Evolutionary conservation across 2,113 vertebrate species (phyloP), one percentile per base, ranked within the genome.

Genomic region (Ammodramus savannarum): DNA sequence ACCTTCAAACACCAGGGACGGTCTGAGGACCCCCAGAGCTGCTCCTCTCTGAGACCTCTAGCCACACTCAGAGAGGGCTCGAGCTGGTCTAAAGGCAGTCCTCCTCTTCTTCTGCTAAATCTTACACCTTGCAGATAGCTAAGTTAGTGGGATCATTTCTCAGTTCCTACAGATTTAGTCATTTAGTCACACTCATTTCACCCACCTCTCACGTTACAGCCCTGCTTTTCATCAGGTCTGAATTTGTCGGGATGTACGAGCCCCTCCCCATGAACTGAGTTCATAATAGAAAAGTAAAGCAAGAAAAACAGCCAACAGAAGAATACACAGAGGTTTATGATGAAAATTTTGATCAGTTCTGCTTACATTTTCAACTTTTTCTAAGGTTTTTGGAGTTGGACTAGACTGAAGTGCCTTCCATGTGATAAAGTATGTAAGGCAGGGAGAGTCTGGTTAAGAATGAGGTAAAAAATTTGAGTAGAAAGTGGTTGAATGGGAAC

Each of bases 1-100:
- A 49, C 19, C 54, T 41, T 32, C 38, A 31, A 89, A 84, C 36
- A 41, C 6, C 19, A 46, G 16, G 5, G 38, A 9, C 0, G 0
- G 17, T 14, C 46, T 66, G 54, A 69, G 22, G 8, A 38, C 3
- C 1, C 31, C 7, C 44, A 49, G 38, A 62, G 38, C 20, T 74
- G 38, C 41, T 71, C 77, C 55, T 25, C 31, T 63, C 0, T 46
- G 36, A 57, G 31, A 59, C 14, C 25, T 55, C 20, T 17, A 62
- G 32, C 10, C 34, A 44, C 1, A 1, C 23, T 58, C 65, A 77
- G 32, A 77, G 59, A 69, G 29, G 18, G 8, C 17, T 44, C 69
- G 32, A 52, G 22, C 16, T 87, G 9, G 16, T 77, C 75, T 49
- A 73, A 76, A 91, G n/a, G 15, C 49, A 80, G 20, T n/a, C 5